Evolutionary conservation across 2,888 invertebrate species (phyloP), one percentile per base, ranked within the genome.

Genomic region (Aporophyla lueneburgensis): DNA sequence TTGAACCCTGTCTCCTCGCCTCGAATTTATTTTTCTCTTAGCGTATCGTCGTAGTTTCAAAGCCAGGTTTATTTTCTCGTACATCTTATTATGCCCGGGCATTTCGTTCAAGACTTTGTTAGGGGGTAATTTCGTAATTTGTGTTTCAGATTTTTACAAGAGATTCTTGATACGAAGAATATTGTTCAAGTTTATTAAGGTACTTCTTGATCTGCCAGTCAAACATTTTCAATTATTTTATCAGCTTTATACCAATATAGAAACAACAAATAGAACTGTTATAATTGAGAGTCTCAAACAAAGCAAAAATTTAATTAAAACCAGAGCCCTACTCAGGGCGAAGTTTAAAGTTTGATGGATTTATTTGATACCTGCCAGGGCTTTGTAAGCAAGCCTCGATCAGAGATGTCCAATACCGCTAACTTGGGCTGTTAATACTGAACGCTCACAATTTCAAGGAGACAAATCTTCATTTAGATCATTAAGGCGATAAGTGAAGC

Each of bases 381-480:
- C 85, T 89, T 87, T 88, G 86, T 88, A 84, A 89, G 86, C 86
- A 76, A 82, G 88, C 86, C 86, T 79, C 78, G 83, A 87, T 85
- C 86, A 87, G 88, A 89, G 87, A 87, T 86, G 83, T 80, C 80
- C 80, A 84, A 87, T 81, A 85, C 80, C 86, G 84, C 74, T 61
- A 81, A 86, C 80, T 85, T 80, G 56, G 63, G 58, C 78, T 73
- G 83, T 85, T 89, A 85, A 84, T 87, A 74, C 81, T 83, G 84
- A 89, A 86, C 84, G 85, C 79, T 87, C 78, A 76, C 78, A 86
- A 90, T 91, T 90, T 91, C 75, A 86, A 87, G 87, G 88, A 82
- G 87, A 88, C 87, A 87, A 90, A 90, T 90, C 90, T 91, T 89
- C 89, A 89, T 90, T 91, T 80, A 90, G 91, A 91, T 92, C 83